Conservation (phyloP, 2,113 vertebrate genomes). For the Pygathrix nemaeus region DNA sequence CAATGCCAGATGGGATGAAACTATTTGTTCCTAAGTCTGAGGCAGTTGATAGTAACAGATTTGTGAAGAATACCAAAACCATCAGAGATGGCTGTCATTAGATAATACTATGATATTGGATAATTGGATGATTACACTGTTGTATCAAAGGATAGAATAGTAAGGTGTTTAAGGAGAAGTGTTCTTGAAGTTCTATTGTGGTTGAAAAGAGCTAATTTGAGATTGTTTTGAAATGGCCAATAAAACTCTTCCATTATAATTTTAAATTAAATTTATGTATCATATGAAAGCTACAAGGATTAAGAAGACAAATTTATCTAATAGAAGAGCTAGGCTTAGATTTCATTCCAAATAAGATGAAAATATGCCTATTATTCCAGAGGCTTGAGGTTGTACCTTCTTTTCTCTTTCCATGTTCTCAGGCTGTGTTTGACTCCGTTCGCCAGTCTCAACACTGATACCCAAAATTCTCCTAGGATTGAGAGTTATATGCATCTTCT, state of each 20-base stretch:
- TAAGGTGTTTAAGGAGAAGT: background rate
- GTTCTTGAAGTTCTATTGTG: background rate
- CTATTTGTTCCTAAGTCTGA: background rate
- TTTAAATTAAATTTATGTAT: background rate
- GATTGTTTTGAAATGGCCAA: background rate
- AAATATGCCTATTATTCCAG: background rate
- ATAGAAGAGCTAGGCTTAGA: background rate
- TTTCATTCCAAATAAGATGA: background rate
- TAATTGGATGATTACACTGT: background rate
- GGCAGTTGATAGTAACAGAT: background rate
- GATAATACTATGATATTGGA: background rate
- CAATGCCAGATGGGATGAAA: background rate
- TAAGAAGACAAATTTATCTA: background rate
- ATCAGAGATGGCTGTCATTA: background rate
- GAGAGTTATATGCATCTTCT: background rate
- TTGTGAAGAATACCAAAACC: background rate
- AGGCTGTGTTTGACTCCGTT: accelerated
- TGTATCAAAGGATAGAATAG: background rate
- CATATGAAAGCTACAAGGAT: background rate
- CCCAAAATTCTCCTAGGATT: background rate
- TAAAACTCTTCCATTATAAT: background rate
- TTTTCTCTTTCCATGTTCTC: background rate
- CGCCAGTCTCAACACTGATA: background rate
- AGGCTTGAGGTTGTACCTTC: background rate
- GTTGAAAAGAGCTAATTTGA: background rate